Conservation (phyloP, 2,113 vertebrate genomes). For the Glaucomys volans region DNA sequence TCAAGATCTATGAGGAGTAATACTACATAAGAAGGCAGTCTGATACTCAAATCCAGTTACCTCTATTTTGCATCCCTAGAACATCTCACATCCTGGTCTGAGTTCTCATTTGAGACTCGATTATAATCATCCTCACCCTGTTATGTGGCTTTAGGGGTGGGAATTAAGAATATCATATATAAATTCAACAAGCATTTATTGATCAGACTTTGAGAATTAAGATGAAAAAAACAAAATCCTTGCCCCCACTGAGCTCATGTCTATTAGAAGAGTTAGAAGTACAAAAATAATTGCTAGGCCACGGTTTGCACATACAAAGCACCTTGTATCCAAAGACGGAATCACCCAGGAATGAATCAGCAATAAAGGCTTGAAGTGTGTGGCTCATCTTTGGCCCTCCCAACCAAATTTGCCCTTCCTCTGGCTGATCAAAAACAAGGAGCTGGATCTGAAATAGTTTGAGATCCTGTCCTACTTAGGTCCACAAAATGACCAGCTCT, state of each 20-base stretch:
- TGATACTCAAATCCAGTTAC: not conserved
- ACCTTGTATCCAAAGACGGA: not conserved
- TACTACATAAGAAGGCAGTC: not conserved
- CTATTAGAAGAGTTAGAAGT: not conserved
- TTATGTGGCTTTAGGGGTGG: not conserved
- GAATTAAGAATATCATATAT: not conserved
- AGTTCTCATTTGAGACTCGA: not conserved
- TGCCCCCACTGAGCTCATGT: not conserved
- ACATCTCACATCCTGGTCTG: not conserved
- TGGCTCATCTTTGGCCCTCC: not conserved
- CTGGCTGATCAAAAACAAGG: not conserved
- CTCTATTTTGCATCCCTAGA: not conserved
- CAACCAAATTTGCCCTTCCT: not conserved
- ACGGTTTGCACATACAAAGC: fast-evolving
- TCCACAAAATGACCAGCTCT: conserved; percentile 40
- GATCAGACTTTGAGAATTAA: conserved; percentile 13
- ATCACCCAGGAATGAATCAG: not conserved
- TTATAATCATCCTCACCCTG: not conserved
- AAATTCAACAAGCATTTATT: not conserved
- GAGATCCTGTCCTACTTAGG: conserved; percentile 57
- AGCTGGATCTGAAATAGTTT: conserved; percentile 28
- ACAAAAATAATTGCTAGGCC: not conserved
- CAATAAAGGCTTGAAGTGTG: not conserved
- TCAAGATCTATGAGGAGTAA: not conserved
- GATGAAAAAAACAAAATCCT: not conserved